A percentile compares a stretch with the other conserved stretches of the same genome.
Conservation (phyloP, 2,113 vertebrate genomes). For the Loxodonta africana region DNA sequence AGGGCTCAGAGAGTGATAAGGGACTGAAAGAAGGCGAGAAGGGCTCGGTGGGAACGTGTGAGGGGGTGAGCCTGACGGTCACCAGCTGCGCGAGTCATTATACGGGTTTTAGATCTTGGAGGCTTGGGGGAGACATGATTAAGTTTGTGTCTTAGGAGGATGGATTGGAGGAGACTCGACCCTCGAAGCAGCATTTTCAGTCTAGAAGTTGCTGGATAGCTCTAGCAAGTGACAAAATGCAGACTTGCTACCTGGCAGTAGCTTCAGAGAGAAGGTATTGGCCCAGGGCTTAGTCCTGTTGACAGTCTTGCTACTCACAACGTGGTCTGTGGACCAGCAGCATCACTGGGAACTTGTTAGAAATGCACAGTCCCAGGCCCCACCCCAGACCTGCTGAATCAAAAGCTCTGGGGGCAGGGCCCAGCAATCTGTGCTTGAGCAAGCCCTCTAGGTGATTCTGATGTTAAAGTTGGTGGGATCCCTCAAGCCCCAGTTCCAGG, state of each 20-base stretch:
- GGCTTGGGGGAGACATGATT: not conserved
- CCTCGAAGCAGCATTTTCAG: not conserved
- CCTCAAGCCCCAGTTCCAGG: not conserved
- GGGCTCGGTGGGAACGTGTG: rapidly evolving
- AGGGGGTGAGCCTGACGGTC: not conserved
- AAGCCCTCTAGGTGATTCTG: not conserved
- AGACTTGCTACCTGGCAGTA: not conserved
- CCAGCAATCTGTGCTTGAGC: rapidly evolving
- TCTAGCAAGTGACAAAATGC: not conserved
- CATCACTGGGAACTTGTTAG: rapidly evolving
- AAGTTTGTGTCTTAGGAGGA: not conserved
- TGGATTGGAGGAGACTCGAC: not conserved
- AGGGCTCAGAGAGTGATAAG: not conserved
- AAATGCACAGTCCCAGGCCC: not conserved
- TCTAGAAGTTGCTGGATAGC: not conserved
- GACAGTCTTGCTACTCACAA: rapidly evolving
- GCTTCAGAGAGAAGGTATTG: not conserved
- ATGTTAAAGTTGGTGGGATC: rapidly evolving
- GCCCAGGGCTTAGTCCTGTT: rapidly evolving
- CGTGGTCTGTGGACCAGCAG: rapidly evolving
- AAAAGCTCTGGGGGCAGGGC: not conserved
- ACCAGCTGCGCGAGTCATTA: rapidly evolving
- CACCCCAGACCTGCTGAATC: not conserved
- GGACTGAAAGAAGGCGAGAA: rapidly evolving
- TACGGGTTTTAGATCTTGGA: not conserved